phyloP scores from a whole-genome alignment of 2,888 invertebrate species.

The Mechanitis mazaeus region DNA sequence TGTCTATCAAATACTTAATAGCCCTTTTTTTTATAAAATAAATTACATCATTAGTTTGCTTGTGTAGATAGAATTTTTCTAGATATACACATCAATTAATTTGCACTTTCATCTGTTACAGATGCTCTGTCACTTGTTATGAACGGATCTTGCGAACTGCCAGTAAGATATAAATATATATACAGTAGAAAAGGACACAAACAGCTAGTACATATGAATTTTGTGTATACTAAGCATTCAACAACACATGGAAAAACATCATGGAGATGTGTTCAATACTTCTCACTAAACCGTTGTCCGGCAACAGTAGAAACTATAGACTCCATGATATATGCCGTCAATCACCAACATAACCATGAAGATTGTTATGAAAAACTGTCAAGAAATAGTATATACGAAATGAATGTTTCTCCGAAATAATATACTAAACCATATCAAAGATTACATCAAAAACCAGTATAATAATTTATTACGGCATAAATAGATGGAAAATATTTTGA shows the following conservation, averaged over 20 bases:
- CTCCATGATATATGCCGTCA: slow-evolving; percentile 67
- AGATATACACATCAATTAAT: background rate
- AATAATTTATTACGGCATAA: background rate
- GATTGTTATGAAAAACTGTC: slow-evolving; percentile 67
- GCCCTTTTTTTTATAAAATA: too few species aligned
- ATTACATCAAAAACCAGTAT: slow-evolving; percentile 22
- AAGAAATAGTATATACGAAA: slow-evolving; percentile 71
- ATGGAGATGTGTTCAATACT: slow-evolving; percentile 73
- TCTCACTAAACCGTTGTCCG: slow-evolving; percentile 71
- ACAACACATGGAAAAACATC: slow-evolving; percentile 73
- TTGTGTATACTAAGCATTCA: slow-evolving; percentile 74
- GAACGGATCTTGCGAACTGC: slow-evolving; percentile 61
- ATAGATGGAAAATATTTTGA: background rate
- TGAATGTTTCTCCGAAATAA: slow-evolving; percentile 61
- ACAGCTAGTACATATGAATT: slow-evolving; percentile 73
- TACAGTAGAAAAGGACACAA: slow-evolving; percentile 74
- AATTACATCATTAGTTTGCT: background rate
- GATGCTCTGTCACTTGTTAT: slow-evolving; percentile 68
- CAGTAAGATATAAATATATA: slow-evolving; percentile 69
- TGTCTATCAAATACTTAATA: background rate
- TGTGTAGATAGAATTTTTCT: background rate
- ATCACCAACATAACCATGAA: slow-evolving; percentile 72
- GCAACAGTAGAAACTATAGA: slow-evolving; percentile 73
- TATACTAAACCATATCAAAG: slow-evolving; percentile 34
- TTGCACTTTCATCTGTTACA: slow-evolving; percentile 42